phyloP scores from a whole-genome alignment of 2,113 vertebrate genomes.

The Formicarius rufipectus region DNA sequence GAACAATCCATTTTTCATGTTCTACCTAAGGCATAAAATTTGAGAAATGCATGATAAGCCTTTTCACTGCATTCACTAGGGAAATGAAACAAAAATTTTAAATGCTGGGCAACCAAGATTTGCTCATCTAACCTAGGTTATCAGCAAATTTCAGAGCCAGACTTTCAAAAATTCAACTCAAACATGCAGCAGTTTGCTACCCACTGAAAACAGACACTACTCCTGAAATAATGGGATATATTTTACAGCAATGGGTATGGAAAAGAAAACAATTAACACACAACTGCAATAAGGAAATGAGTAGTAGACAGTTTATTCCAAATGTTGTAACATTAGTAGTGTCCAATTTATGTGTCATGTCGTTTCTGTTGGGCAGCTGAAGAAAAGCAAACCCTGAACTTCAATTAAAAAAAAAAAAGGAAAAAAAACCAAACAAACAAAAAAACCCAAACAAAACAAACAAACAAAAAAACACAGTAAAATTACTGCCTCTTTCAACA shows the following conservation, averaged over 20 bases:
- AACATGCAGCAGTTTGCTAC: conserved; percentile 42
- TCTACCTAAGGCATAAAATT: conserved; percentile 13
- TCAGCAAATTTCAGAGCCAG: conserved; percentile 16
- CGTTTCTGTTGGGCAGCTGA: conserved; percentile 60
- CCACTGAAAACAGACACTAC: conserved; percentile 27
- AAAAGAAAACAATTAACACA: conserved; percentile 53
- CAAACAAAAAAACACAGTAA: conserved; percentile 33
- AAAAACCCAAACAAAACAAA: no score
- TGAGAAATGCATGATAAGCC: conserved; percentile 27
- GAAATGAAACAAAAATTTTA: conserved; percentile 21
- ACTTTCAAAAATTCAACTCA: conserved; percentile 45
- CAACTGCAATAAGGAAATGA: conserved; percentile 67
- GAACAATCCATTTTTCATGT: conserved; percentile 41
- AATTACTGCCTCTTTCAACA: conserved; percentile 44
- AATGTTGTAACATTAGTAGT: conserved; percentile 53
- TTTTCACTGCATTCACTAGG: not conserved
- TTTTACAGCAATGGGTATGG: conserved; percentile 47
- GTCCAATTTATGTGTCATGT: conserved; percentile 63
- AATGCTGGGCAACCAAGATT: conserved; percentile 3
- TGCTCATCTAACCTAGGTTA: not conserved
- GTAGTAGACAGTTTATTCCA: conserved; percentile 37
- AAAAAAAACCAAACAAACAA: no score
- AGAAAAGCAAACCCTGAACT: conserved; percentile 62
- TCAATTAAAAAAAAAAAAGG: conserved; percentile 54
- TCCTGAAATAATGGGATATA: conserved; percentile 40